Evolutionary conservation across 2,113 vertebrate genomes (phyloP).

Genomic region (Cyprinodon brontotheroides): DNA sequence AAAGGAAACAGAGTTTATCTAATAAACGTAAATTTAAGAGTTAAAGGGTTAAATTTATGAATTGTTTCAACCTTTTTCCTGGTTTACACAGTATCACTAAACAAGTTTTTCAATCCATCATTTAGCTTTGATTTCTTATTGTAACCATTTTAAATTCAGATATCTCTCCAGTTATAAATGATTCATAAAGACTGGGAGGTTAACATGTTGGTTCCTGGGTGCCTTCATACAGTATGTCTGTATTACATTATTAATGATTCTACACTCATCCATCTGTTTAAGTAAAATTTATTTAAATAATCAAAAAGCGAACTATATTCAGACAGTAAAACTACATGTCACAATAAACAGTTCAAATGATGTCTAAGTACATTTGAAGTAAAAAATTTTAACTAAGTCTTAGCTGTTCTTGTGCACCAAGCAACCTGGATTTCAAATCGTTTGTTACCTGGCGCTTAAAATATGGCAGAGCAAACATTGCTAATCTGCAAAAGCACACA

Average conservation of each 20-base stretch:
- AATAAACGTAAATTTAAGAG: slow-evolving; percentile 8
- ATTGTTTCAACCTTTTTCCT: not conserved
- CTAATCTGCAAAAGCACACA: slow-evolving; percentile 5
- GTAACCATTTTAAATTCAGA: slow-evolving; percentile 39
- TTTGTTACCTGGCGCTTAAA: too few species aligned
- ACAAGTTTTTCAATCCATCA: not conserved
- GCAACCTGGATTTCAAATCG: not conserved
- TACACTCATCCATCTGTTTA: slow-evolving; percentile 44
- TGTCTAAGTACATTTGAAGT: not conserved
- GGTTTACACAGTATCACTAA: not conserved
- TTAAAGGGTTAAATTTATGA: not conserved
- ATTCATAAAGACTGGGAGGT: slow-evolving; percentile 51
- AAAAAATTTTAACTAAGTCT: not conserved
- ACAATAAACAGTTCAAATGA: not conserved
- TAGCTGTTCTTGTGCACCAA: not conserved
- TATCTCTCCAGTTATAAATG: slow-evolving; percentile 46
- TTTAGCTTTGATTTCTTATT: slow-evolving; percentile 30
- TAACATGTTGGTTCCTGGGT: slow-evolving; percentile 38
- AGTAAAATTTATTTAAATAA: slow-evolving; percentile 28
- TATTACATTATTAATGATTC: slow-evolving; percentile 58
- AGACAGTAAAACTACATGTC: slow-evolving; percentile 14
- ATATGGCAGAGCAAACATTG: not conserved
- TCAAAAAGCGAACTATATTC: slow-evolving; percentile 1
- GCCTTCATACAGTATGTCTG: slow-evolving; percentile 15
- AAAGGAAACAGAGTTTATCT: slow-evolving; percentile 13